Evolutionary conservation across 2,888 invertebrate species (phyloP).

Genomic region (Phlogophora meticulosa): DNA sequence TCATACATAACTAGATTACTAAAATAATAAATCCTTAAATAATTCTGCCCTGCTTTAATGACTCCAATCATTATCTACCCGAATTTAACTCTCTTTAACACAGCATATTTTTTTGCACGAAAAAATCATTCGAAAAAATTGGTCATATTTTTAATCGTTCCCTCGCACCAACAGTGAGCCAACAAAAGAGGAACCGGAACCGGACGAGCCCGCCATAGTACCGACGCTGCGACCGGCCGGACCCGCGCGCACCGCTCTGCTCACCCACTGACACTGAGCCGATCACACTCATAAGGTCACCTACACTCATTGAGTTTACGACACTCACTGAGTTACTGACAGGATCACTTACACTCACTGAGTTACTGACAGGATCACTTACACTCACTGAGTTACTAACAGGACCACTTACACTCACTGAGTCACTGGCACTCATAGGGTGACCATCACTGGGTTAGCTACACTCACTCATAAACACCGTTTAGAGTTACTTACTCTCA

Average conservation of each 20-base stretch:
- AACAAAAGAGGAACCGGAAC: slow-evolving; percentile 75
- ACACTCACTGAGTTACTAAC: slow-evolving; percentile 6
- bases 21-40: slow-evolving; percentile 1
- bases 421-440: background rate
- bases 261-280: slow-evolving; percentile 71
- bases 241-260: slow-evolving; percentile 78
- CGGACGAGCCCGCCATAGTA: slow-evolving; percentile 84
- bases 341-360: background rate
- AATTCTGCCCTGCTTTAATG: slow-evolving; percentile 30
- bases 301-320: background rate
- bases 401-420: background rate
- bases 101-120: background rate
- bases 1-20: slow-evolving; percentile 22
- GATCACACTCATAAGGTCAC: slow-evolving; percentile 7
- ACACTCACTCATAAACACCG: background rate
- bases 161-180: slow-evolving; percentile 74
- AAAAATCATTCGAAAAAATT: background rate
- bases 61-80: slow-evolving; percentile 2
- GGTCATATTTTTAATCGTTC: slow-evolving; percentile 1
- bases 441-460: background rate
- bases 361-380: background rate
- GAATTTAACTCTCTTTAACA: slow-evolving; percentile 29
- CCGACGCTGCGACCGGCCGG: slow-evolving; percentile 83
- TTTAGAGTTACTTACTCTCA: background rate
- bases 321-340: slow-evolving; percentile 14